Evolutionary conservation across 2,797 vertebrate species (phyloP), one percentile per base, ranked within the genome.

Genomic region (Eidolon dupreanum): DNA sequence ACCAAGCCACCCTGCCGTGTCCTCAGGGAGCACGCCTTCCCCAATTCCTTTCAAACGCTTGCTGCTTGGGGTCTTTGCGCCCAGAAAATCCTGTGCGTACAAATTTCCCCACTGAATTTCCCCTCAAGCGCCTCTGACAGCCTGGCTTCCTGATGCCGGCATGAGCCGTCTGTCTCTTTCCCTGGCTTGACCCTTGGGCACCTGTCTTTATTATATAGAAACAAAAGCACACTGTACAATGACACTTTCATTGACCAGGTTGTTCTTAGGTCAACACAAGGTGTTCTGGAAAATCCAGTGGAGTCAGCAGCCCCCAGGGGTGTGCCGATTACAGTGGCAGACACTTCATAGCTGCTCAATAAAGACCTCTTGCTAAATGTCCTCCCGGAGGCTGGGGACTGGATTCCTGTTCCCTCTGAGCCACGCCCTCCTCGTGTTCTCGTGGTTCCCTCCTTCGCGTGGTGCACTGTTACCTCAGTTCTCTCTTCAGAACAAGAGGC

Each of bases 371-470:
- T 31, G 8, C 46, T 38, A 7, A 57, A 8, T 19, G 55, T 33
- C 74, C 71, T 75, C 74, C 31, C 3, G 4, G 19, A 22, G 12
- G 4, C 20, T 6, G 6, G 51, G 2, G 20, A 11, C 26, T 41
- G 63, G 31, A 33, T 4, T 46, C 22, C 5, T 0, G 1, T 49
- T 6, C 63, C 10, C 38, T 57, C 41, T 4, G 53, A 87, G 51
- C 11, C 86, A 51, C 55, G 19, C 12, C 8, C 5, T 16, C 22
- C 43, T 8, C 2, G 3, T 0, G 6, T 57, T 15, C 16, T 43
- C 17, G 61, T 38, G 0, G 0, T 9, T 26, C 33, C 36, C 6
- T 33, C 26, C 51, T 41, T 36, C n/a, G 19, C 1, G 0, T 10
- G 75, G 59, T 20, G 36, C 63, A 6, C 24, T 57, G 9, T 43